Percentiles rank a stretch among this genome's conserved stretches.
phyloP scores from a whole-genome alignment of 2,797 vertebrate genomes.

The Gambelia wislizenii region DNA sequence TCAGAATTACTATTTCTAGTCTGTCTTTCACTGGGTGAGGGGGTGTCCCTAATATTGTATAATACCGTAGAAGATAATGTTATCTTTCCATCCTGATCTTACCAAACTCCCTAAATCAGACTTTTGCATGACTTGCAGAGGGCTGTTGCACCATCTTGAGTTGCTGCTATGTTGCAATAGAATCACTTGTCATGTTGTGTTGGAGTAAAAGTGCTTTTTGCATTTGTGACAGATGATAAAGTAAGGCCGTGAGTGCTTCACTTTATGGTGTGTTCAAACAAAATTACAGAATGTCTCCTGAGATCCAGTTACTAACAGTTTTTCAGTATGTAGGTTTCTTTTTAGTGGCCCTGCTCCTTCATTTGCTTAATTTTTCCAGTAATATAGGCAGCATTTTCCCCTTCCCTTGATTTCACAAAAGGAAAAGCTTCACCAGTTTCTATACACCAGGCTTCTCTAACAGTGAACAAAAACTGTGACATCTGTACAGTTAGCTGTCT shows the following conservation, averaged over 20 bases:
- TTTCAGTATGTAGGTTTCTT: background rate
- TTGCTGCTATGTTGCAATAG: background rate
- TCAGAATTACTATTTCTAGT: background rate
- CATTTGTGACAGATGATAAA: background rate
- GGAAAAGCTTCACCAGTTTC: background rate
- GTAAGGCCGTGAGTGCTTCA: background rate
- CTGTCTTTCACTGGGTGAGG: background rate
- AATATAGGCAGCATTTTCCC: background rate
- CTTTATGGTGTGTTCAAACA: background rate
- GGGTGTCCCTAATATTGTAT: background rate
- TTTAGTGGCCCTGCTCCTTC: background rate
- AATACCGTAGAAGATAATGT: no score
- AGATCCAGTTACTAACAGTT: background rate
- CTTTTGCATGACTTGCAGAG: background rate
- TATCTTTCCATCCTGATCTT: no score
- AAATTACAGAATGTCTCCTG: slow-evolving; percentile 8
- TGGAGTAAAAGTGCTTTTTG: background rate
- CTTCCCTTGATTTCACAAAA: background rate
- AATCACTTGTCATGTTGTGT: background rate
- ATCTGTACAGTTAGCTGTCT: background rate
- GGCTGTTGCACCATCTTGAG: background rate
- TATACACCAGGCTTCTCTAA: background rate
- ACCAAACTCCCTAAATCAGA: background rate
- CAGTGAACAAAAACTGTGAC: background rate
- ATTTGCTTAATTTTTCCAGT: background rate